These are phyloP conservation scores for Pseudomyrmex sp. DNA, from an alignment of 1,140 invertebrate species.

Conservation along the genomic window DNA sequence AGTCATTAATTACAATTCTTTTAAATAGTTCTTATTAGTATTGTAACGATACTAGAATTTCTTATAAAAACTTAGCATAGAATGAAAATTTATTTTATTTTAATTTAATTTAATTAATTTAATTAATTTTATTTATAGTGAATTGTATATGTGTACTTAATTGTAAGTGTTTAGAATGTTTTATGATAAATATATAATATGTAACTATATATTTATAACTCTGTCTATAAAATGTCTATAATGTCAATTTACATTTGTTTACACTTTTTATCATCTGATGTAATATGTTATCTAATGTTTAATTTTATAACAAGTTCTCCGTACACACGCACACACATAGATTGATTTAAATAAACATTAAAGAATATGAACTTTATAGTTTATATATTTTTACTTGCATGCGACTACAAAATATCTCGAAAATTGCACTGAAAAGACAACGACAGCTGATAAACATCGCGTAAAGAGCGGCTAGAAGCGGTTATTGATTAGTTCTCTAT, in stretches of 20 bases:
- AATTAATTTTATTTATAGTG: too few species aligned
- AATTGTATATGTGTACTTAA: too few species aligned
- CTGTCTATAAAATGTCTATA: too few species aligned
- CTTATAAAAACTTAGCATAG: background rate
- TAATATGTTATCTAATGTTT: background rate
- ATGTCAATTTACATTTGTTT: too few species aligned
- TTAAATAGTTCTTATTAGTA: too few species aligned
- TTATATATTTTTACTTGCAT: background rate
- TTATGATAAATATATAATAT: too few species aligned
- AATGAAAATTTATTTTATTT: background rate
- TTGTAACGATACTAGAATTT: too few species aligned
- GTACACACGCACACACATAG: background rate
- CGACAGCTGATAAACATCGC: constrained; percentile 52
- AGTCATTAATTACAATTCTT: background rate
- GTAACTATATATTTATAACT: too few species aligned
- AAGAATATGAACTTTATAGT: background rate
- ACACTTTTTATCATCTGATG: background rate
- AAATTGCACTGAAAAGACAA: constrained; percentile 40
- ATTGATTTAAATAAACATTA: background rate
- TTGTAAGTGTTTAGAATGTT: too few species aligned
- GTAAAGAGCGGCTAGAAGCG: constrained; percentile 45
- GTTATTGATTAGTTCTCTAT: constrained; percentile 71
- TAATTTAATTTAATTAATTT: too few species aligned
- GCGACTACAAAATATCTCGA: background rate
- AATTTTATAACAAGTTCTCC: background rate